These are phyloP conservation scores for Caerostris extrusa DNA, from an alignment of 1,140 invertebrate species.

Conservation along the genomic window DNA sequence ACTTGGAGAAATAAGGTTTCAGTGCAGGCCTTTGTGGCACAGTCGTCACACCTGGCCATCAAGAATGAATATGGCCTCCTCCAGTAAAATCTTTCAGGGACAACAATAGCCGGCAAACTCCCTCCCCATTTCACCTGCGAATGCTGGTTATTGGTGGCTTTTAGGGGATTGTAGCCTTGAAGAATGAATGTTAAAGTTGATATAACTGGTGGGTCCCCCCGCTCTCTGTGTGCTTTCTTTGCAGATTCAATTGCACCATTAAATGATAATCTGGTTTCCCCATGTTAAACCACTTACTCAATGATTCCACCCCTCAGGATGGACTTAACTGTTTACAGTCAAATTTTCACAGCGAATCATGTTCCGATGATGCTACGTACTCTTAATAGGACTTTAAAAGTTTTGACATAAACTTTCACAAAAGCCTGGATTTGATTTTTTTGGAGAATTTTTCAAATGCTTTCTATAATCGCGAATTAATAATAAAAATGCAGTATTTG, in stretches of 20 bases:
- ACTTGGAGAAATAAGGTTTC: conserved; percentile 58
- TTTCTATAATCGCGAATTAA: too few species aligned
- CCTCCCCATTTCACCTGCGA: neutral
- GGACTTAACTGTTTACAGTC: too few species aligned
- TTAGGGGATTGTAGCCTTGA: neutral
- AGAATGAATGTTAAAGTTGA: conserved; percentile 42
- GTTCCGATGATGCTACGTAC: too few species aligned
- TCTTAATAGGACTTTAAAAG: too few species aligned
- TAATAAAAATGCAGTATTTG: too few species aligned
- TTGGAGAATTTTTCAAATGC: too few species aligned
- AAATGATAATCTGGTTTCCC: conserved; percentile 72
- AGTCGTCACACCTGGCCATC: conserved; percentile 70
- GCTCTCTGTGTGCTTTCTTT: neutral
- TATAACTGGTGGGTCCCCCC: neutral
- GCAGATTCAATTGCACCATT: conserved; percentile 31
- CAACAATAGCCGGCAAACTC: conserved; percentile 20
- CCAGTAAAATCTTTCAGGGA: neutral
- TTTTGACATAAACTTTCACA: too few species aligned
- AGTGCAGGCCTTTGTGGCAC: conserved; percentile 39
- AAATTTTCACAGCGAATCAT: too few species aligned
- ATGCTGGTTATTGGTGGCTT: conserved; percentile 35
- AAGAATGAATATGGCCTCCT: conserved; percentile 43
- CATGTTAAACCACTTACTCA: conserved; percentile 70
- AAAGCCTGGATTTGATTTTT: too few species aligned
- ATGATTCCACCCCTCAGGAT: neutral